Conservation (phyloP, 1,140 invertebrate species). For the Drosophila nigromelanica region DNA sequence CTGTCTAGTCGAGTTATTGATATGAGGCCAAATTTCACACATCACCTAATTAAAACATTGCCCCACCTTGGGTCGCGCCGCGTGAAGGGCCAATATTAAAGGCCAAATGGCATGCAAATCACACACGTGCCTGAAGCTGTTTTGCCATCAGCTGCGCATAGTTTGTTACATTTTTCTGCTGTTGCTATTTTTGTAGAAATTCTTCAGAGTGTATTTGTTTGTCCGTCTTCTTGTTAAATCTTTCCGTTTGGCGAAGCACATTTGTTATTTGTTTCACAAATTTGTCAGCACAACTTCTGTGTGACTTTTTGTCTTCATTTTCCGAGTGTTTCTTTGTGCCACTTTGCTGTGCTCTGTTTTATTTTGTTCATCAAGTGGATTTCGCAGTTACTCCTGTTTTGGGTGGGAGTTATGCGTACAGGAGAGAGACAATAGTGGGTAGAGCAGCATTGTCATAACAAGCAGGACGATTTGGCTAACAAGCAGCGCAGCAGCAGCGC, state of each 20-base stretch:
- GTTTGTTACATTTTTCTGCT: slow-evolving; percentile 15
- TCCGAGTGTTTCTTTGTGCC: slow-evolving; percentile 23
- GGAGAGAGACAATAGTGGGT: slow-evolving; percentile 1
- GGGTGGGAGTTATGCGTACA: neutral
- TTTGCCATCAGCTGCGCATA: slow-evolving; percentile 33
- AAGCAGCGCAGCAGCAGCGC: slow-evolving; percentile 24
- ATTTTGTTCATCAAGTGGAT: slow-evolving; percentile 55
- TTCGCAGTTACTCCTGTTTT: slow-evolving; percentile 19
- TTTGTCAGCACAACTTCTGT: slow-evolving; percentile 61
- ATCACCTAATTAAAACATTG: slow-evolving; percentile 35
- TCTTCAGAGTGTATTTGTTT: slow-evolving; percentile 16
- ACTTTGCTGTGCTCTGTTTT: slow-evolving; percentile 30
- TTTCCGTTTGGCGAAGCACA: slow-evolving; percentile 28
- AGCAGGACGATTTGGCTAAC: slow-evolving; percentile 57
- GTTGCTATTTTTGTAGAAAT: slow-evolving; percentile 17
- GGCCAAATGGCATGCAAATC: slow-evolving; percentile 64
- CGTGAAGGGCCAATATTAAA: slow-evolving; percentile 30
- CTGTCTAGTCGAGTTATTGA: neutral
- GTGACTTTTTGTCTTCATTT: slow-evolving; percentile 66
- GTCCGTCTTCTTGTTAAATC: slow-evolving; percentile 12
- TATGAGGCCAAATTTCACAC: neutral
- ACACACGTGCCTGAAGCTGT: slow-evolving; percentile 20
- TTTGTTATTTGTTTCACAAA: slow-evolving; percentile 69
- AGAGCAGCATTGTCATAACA: slow-evolving; percentile 49
- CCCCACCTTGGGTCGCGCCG: neutral